A percentile compares a stretch with the other conserved stretches of the same genome.
Conservation (phyloP, 2,113 vertebrate genomes). For the Nothobranchius kuhntae region DNA sequence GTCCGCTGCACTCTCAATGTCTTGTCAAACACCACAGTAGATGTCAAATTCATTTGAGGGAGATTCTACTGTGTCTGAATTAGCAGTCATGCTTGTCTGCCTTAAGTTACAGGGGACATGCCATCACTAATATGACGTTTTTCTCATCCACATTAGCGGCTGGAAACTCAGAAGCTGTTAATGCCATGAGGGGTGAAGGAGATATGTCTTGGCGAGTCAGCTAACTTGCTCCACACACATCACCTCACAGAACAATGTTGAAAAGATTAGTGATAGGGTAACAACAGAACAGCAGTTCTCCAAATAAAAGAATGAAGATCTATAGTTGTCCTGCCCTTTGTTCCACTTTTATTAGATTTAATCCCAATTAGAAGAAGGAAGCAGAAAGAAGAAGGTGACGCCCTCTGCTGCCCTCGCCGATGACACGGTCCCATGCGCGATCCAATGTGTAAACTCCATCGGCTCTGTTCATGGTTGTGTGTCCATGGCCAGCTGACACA, state of each 20-base stretch:
- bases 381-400: no score
- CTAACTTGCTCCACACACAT: slow-evolving; percentile 20
- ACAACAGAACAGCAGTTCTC: slow-evolving; percentile 48
- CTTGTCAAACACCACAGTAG: slow-evolving; percentile 41
- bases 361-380: no score
- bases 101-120: slow-evolving; percentile 29
- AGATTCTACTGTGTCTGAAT: slow-evolving; percentile 42
- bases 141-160: slow-evolving; percentile 16
- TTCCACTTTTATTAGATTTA: no score
- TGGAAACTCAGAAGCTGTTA: slow-evolving; percentile 21
- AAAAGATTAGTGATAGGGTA: slow-evolving; percentile 38
- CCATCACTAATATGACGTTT: slow-evolving; percentile 12
- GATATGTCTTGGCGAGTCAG: slow-evolving; percentile 14
- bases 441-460: no score
- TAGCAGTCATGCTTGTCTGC: slow-evolving; percentile 37
- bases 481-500: no score
- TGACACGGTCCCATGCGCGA: no score
- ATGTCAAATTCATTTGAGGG: slow-evolving; percentile 38
- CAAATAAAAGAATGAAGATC: slow-evolving; percentile 54
- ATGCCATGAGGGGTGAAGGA: not conserved
- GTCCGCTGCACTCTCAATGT: slow-evolving; percentile 4
- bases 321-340: slow-evolving; percentile 50
- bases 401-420: no score
- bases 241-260: slow-evolving; percentile 35
- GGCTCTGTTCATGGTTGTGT: no score